phyloP scores from a whole-genome alignment of 2,113 vertebrate genomes.

The Gallinago jamesoni region DNA sequence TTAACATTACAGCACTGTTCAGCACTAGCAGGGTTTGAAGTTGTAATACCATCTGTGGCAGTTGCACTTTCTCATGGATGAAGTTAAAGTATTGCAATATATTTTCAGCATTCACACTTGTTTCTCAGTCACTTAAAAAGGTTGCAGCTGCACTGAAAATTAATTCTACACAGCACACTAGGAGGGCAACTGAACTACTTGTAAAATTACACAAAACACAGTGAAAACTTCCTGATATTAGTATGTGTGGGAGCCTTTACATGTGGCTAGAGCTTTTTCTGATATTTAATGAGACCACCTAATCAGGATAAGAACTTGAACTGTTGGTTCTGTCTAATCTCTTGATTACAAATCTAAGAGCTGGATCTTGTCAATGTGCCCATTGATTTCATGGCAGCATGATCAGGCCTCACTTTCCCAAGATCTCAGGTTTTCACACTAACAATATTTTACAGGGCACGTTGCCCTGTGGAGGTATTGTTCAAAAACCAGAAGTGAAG shows the following conservation, averaged over 20 bases:
- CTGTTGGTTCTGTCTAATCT: neutral
- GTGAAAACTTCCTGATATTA: neutral
- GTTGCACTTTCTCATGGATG: neutral
- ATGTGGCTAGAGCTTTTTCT: neutral
- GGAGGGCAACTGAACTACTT: neutral
- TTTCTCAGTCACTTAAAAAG: neutral
- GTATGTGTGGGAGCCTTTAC: neutral
- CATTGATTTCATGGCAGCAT: neutral
- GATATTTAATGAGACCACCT: neutral
- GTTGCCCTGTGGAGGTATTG: neutral
- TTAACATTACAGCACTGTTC: neutral
- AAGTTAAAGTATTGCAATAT: neutral
- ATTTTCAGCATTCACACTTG: constrained; percentile 19
- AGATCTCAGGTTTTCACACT: neutral
- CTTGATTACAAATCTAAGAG: neutral
- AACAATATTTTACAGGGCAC: neutral
- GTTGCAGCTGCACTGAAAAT: constrained; percentile 19
- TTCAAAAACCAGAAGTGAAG: neutral
- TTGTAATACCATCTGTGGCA: neutral
- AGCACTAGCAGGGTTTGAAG: neutral
- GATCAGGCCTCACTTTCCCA: neutral
- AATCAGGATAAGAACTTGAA: neutral
- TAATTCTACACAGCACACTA: neutral
- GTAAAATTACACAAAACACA: neutral
- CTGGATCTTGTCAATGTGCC: neutral